These are phyloP conservation scores for Condylura cristata DNA, from an alignment of 2,113 vertebrate genomes.

Conservation along the genomic window DNA sequence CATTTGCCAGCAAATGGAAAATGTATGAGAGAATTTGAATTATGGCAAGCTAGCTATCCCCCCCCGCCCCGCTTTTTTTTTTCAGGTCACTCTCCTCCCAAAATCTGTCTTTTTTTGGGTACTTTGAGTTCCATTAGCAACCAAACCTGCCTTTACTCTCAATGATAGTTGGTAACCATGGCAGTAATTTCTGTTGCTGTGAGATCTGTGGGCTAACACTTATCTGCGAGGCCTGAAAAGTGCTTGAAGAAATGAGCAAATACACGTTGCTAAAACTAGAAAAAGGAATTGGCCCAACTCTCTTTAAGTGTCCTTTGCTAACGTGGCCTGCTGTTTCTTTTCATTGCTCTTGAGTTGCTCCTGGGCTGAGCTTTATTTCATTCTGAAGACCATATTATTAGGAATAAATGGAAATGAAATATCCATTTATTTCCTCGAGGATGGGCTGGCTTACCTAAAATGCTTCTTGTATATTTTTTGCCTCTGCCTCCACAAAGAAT, in stretches of 20 bases:
- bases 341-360: not conserved
- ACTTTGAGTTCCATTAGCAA: not conserved
- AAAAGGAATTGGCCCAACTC: not conserved
- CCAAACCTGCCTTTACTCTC: not conserved
- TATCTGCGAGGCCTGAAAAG: not conserved
- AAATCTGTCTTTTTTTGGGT: not conserved
- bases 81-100: not conserved
- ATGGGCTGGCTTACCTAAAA: not conserved
- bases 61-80: no score
- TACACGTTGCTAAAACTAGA: conserved; percentile 15
- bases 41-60: no score
- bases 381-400: conserved; percentile 43
- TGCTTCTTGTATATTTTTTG: not conserved
- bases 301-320: not conserved
- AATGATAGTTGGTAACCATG: not conserved
- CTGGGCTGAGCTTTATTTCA: not conserved
- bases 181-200: not conserved
- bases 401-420: conserved; percentile 53
- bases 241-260: conserved; percentile 28
- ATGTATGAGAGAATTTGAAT: not conserved
- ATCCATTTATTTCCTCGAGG: not conserved
- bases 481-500: not conserved
- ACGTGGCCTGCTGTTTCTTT: not conserved
- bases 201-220: not conserved
- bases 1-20: not conserved